Conservation (phyloP, 2,888 invertebrate species). For the Clivina fossor region DNA sequence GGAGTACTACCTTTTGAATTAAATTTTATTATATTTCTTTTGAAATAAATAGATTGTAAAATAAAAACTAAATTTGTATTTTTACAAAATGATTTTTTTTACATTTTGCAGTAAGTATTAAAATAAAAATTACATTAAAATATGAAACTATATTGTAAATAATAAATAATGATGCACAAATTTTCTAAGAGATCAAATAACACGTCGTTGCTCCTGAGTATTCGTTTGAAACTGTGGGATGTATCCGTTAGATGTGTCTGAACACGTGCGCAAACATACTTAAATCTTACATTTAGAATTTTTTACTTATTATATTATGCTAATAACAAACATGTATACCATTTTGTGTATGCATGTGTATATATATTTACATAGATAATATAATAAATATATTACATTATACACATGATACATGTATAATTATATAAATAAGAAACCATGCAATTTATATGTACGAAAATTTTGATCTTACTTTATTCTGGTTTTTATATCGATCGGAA, state of each 20-base stretch:
- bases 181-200: no score
- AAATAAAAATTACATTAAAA: no score
- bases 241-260: not conserved
- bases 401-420: slow-evolving; percentile 32
- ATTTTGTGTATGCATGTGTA: slow-evolving; percentile 34
- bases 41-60: no score
- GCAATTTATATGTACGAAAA: slow-evolving; percentile 31
- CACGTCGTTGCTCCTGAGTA: slow-evolving; percentile 11
- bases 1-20: no score
- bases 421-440: slow-evolving; percentile 31
- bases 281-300: slow-evolving; percentile 37
- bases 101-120: no score
- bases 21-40: no score
- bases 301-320: slow-evolving; percentile 40
- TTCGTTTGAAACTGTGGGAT: slow-evolving; percentile 1
- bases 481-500: slow-evolving; percentile 31
- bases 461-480: slow-evolving; percentile 31
- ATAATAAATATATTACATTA: slow-evolving; percentile 30
- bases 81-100: no score
- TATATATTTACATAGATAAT: slow-evolving; percentile 22
- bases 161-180: no score
- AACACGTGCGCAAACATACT: slow-evolving; percentile 24
- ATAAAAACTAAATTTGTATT: no score
- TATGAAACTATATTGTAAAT: no score
- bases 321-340: slow-evolving; percentile 44